Conservation (phyloP, 2,888 invertebrate genomes). For the Drosophila prolongata region DNA sequence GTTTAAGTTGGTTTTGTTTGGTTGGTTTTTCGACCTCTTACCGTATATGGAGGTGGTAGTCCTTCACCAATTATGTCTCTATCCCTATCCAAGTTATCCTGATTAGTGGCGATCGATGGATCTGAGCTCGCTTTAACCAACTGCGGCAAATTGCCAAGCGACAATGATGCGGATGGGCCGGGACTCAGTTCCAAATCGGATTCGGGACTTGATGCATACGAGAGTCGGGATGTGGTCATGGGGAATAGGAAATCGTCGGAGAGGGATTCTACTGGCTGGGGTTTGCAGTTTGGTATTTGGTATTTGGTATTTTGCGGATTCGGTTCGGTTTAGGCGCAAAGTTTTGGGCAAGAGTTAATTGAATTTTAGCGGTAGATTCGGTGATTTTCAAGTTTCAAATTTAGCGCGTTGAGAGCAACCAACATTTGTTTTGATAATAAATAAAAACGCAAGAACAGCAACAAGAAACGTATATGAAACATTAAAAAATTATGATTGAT, state of each 20-base stretch:
- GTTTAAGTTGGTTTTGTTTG: slow-evolving; percentile 24
- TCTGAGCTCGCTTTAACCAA: slow-evolving; percentile 94
- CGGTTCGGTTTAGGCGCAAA: slow-evolving; percentile 46
- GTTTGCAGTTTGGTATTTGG: slow-evolving; percentile 58
- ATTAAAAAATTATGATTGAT: slow-evolving; percentile 56
- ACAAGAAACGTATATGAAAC: slow-evolving; percentile 68
- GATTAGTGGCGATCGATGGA: slow-evolving; percentile 96
- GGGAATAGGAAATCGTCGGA: slow-evolving; percentile 99
- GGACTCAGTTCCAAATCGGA: slow-evolving; percentile 96
- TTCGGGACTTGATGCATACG: slow-evolving; percentile 98
- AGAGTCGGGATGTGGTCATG: slow-evolving; percentile 97
- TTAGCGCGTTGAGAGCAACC: slow-evolving; percentile 69
- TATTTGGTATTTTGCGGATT: slow-evolving; percentile 25
- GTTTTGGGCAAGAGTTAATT: slow-evolving; percentile 44
- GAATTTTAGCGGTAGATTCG: slow-evolving; percentile 61
- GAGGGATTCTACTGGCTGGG: slow-evolving; percentile 96
- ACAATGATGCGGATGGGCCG: slow-evolving; percentile 87
- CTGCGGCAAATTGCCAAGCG: slow-evolving; percentile 86
- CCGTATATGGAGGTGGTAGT: slow-evolving; percentile 94
- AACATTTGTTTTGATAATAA: slow-evolving; percentile 46
- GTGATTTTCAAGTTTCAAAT: slow-evolving; percentile 21
- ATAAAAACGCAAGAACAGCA: slow-evolving; percentile 66
- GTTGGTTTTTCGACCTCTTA: slow-evolving; percentile 85
- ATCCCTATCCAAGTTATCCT: slow-evolving; percentile 91
- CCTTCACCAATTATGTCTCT: slow-evolving; percentile 87